These are phyloP conservation scores for roundworm (Caenorhabditis elegans) DNA, from an alignment of 1,140 invertebrate species.

Conservation along the genomic window DNA sequence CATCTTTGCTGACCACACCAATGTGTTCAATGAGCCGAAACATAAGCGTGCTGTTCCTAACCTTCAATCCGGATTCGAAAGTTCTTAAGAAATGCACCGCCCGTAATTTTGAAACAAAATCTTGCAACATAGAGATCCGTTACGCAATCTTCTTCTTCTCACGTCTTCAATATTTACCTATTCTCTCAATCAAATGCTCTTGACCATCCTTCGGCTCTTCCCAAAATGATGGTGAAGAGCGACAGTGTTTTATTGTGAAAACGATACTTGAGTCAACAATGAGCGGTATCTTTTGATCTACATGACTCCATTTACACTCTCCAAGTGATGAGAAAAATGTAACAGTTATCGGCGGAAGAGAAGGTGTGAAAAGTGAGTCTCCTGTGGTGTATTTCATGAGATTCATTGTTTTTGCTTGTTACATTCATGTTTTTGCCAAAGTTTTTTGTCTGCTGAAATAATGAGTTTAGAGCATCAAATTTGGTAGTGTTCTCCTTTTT, in stretches of 20 bases:
- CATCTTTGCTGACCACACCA: neutral
- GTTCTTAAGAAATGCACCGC: neutral
- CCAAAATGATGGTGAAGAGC: neutral
- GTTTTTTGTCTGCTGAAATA: too few species aligned
- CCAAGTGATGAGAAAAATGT: neutral
- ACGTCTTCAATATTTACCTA: constrained; percentile 9
- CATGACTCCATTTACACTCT: constrained; percentile 17
- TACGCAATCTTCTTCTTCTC: neutral
- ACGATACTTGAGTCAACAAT: constrained; percentile 16
- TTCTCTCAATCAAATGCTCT: neutral
- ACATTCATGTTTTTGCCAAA: too few species aligned
- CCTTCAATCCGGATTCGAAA: too few species aligned
- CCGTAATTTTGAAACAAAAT: neutral
- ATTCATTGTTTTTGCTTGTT: too few species aligned
- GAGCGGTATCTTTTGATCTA: neutral
- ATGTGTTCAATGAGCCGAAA: neutral
- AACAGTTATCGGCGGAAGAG: neutral
- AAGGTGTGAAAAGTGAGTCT: constrained; percentile 26
- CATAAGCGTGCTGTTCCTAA: neutral
- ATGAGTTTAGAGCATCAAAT: too few species aligned
- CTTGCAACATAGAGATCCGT: neutral
- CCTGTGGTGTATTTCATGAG: too few species aligned
- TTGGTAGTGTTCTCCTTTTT: too few species aligned
- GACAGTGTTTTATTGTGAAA: constrained; percentile 23
- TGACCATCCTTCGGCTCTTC: neutral